Base-by-base conservation (phyloP, 2,888 invertebrate species). In the Beris chalybata region DNA sequence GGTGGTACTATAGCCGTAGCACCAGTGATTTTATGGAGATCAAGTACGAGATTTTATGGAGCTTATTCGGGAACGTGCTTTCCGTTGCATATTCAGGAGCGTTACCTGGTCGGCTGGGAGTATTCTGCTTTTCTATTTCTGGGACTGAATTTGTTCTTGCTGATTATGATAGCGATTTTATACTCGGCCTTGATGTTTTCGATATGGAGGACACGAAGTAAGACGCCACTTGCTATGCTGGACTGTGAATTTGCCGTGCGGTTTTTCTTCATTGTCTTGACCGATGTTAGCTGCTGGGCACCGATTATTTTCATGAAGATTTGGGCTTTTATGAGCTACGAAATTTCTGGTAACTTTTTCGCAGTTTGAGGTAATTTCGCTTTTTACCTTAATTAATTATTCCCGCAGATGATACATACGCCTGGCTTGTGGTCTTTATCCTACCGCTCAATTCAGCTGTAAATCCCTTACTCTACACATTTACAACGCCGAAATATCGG, bases 71-170 rank as follows among this genome's bases (percentile, higher is more conserved):
- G 88, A 53, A 84, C 89, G 73, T 90, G 90, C 71, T 87, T 89
- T 72, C 89, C 89, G 0, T 76, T 90, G 29, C 88, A 89, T 76
- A 85, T 89, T 67, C 86, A 86, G 69, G 87, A 89, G 69, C 86
- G 88, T 0, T 89, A 81, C 76, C 81, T 85, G 4, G 73, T 85
- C 30, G 89, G 90, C 15, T 90, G 89, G 89, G 83, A 89, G 74
- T 90, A 89, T 74, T 89, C 89, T 1, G 85, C 88, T 0, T 86
- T 89, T 73, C 84, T 90, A 69, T 88, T 89, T 73, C 79, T 89
- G 31, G 88, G 87, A 15, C 76, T 89, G 22, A 89, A 90, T 76
- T 80, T 85, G 7, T 73, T 83, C 32, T 82, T 87, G 67, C 76
- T 88, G 65, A 48, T 87, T 9, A 81, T 85, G 70, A 87, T 88